A percentile compares a stretch with the other conserved stretches of the same genome.
phyloP scores from a whole-genome alignment of 2,113 vertebrate genomes.

The Diadophis punctatus region DNA sequence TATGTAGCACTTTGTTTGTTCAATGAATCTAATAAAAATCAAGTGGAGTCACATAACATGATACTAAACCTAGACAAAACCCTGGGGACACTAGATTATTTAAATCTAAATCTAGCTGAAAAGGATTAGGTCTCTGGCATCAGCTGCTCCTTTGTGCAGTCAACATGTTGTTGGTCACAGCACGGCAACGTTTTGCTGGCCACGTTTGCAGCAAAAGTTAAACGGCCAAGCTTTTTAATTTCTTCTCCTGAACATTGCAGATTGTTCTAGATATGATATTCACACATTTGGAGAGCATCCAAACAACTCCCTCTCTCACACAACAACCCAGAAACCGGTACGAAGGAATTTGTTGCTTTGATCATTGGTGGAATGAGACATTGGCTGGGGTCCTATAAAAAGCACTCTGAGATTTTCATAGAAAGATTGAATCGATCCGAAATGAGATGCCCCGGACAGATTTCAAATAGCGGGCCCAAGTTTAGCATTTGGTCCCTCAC shows the following conservation, averaged over 20 bases:
- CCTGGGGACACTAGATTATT: not conserved
- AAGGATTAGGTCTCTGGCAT: not conserved
- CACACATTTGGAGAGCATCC: not conserved
- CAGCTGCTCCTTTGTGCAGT: not conserved
- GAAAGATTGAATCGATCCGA: not conserved
- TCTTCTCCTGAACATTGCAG: not conserved
- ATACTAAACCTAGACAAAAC: not conserved
- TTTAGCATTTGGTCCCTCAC: not conserved
- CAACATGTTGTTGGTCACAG: not conserved
- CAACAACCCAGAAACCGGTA: not conserved
- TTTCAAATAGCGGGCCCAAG: not conserved
- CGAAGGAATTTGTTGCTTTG: not conserved
- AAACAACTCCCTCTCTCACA: not conserved
- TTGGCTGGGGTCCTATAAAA: not conserved
- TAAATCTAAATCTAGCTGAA: not conserved
- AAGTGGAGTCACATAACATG: too few relatives aligned
- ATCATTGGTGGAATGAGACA: not conserved
- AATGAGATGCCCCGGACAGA: not conserved
- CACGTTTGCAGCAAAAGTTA: too few relatives aligned
- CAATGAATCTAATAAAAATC: too few relatives aligned
- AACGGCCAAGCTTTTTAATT: not conserved
- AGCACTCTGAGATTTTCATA: not conserved
- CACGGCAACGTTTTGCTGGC: too few relatives aligned
- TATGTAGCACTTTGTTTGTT: too few relatives aligned
- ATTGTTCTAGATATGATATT: not conserved